Conservation (phyloP, 2,113 vertebrate genomes). For the Ciconia boyciana region DNA sequence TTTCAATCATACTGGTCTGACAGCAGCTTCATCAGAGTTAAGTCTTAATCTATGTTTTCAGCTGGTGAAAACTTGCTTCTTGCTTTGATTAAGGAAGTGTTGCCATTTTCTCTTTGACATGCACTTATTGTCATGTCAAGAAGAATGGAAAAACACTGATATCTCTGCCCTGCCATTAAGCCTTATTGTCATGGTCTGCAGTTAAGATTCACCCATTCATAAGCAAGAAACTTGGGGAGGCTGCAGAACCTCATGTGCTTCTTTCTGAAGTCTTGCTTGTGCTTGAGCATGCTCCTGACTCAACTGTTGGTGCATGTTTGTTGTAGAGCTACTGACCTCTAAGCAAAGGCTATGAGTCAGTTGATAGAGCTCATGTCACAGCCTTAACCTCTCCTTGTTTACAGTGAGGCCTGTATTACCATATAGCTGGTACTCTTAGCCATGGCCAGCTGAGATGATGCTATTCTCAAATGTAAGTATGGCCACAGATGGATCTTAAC, state of each 20-base stretch:
- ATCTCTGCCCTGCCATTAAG: background rate
- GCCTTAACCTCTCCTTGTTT: background rate
- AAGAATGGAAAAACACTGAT: background rate
- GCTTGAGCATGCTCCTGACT: background rate
- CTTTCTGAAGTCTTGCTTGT: background rate
- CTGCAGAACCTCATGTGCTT: accelerated
- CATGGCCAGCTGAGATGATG: background rate
- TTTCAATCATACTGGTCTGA: conserved; percentile 28
- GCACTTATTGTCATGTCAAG: background rate
- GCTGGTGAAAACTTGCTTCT: background rate
- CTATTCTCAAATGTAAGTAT: background rate
- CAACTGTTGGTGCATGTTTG: background rate
- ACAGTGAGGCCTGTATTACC: background rate
- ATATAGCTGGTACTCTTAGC: background rate
- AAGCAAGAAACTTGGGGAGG: accelerated
- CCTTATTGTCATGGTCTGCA: background rate
- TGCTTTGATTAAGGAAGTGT: conserved; percentile 16
- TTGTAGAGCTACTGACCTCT: background rate
- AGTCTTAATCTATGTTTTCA: background rate
- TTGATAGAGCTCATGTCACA: background rate
- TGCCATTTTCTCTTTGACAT: background rate
- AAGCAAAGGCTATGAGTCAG: background rate
- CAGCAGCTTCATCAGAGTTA: conserved; percentile 38
- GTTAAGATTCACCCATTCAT: background rate
- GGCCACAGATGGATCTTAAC: background rate